Evolutionary conservation across 1,140 invertebrate genomes (phyloP), one percentile per base, ranked within the genome.

Genomic region (Zaprionus davidi): DNA sequence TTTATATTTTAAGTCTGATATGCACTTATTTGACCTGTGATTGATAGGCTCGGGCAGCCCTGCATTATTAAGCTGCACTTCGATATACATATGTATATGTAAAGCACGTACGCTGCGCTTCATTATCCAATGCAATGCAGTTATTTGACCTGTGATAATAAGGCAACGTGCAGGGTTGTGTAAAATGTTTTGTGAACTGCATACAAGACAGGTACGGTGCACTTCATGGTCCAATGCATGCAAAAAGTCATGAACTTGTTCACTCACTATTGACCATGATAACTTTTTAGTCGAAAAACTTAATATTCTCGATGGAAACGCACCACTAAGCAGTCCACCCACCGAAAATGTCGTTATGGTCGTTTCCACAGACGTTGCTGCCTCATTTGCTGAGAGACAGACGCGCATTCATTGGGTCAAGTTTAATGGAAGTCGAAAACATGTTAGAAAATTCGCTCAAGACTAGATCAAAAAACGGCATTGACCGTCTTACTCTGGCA

Each of bases 381-480:
- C 59, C 28, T 28, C 41, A 28, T 31, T 46, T 17, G 41, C 41
- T 5, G n/a, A 17, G n/a, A 46, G 41, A 46, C 41, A 46, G 41
- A 46, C 41, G 41, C 22, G 41, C 20, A 70, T 65, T 79, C 84
- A 79, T 78, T 90, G 85, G 84, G 84, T 88, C 84, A 88, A 90
- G 84, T 90, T 88, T 82, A 88, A 81, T 67, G 64, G 62, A 65
- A 75, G 17, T 22, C 60, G 28, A 62, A 68, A 62, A 28, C 20
- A 69, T 72, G 69, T 78, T 88, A 90, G 78, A 81, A 85, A 88
- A 68, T 81, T 76, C 84, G 57, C 74, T 53, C 36, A 68, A 76
- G 87, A 81, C 81, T 91, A 91, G 87, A 91, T 91, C 87, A 91
- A 91, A 87, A 91, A 91, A 91, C 87, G 88, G 28, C 87, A 91